phyloP scores from a whole-genome alignment of 2,797 vertebrate genomes.

The Discoglossus pictus region DNA sequence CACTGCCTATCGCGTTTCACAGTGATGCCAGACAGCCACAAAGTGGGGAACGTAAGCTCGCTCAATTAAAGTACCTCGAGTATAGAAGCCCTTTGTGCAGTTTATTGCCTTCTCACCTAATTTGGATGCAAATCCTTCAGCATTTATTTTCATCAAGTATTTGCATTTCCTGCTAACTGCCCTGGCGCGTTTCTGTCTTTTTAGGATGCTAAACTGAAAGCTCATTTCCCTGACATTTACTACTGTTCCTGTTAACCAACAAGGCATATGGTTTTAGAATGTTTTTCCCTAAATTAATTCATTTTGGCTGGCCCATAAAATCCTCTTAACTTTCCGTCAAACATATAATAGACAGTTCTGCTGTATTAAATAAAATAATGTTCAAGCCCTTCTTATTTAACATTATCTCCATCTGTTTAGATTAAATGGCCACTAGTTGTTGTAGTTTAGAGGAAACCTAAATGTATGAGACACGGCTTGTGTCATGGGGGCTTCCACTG shows the following conservation, averaged over 20 bases:
- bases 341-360: background rate
- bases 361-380: background rate
- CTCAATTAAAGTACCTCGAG: slow-evolving; percentile 38
- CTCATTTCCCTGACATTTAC: slow-evolving; percentile 19
- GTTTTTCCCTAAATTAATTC: background rate
- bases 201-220: slow-evolving; percentile 5
- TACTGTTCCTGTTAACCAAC: slow-evolving; percentile 19
- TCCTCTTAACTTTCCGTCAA: background rate
- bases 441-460: no score
- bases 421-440: slow-evolving; percentile 6
- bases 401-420: slow-evolving; percentile 20
- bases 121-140: slow-evolving; percentile 33
- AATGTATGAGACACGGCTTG: no score
- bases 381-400: no score
- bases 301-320: background rate
- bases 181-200: background rate
- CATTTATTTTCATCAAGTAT: slow-evolving; percentile 14
- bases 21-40: slow-evolving; percentile 23
- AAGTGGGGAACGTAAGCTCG: slow-evolving; percentile 27
- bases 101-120: slow-evolving; percentile 32
- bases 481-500: no score
- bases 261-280: slow-evolving; percentile 19
- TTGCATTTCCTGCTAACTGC: slow-evolving; percentile 27
- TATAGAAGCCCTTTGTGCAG: slow-evolving; percentile 21
- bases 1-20: slow-evolving; percentile 26